Evolutionary conservation across 1,140 invertebrate genomes (phyloP).

Genomic region (Conus betulinus): DNA sequence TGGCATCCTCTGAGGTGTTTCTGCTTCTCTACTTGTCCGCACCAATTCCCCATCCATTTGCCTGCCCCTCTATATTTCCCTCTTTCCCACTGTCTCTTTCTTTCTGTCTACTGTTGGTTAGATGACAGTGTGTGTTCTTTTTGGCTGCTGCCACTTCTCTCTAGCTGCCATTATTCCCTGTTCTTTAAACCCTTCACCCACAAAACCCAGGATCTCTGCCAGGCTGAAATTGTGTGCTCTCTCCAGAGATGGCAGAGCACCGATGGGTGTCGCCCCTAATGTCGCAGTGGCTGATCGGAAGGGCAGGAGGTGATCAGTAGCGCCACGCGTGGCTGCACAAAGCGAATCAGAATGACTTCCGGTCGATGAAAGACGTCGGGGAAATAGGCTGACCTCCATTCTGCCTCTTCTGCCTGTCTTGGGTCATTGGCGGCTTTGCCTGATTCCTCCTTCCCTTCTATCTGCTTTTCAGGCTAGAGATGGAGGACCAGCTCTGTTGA

Average conservation of each 20-base stretch:
- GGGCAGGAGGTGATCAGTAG: slow-evolving; percentile 3
- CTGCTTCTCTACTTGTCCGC: no score
- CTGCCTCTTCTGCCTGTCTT: slow-evolving; percentile 30
- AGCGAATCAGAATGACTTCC: slow-evolving; percentile 31
- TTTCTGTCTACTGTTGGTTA: no score
- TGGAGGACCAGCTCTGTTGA: no score
- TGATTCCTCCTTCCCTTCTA: not conserved
- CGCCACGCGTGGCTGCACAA: slow-evolving; percentile 28
- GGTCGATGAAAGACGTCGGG: slow-evolving; percentile 31
- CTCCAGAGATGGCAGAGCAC: not conserved
- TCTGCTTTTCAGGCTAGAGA: not conserved
- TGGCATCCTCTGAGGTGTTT: no score
- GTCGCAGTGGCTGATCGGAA: not conserved
- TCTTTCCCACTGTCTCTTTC: no score
- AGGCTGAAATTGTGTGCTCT: slow-evolving; percentile 4
- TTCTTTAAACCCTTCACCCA: no score
- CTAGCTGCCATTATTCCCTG: no score
- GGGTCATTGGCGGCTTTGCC: slow-evolving; percentile 9
- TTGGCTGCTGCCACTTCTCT: no score
- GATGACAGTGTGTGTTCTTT: no score
- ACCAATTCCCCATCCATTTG: no score
- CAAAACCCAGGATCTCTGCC: not conserved
- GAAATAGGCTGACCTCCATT: slow-evolving; percentile 22
- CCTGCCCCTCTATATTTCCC: no score
- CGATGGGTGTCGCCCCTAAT: slow-evolving; percentile 30